phyloP scores from a whole-genome alignment of 2,113 vertebrate species.

The Arenaria interpres region DNA sequence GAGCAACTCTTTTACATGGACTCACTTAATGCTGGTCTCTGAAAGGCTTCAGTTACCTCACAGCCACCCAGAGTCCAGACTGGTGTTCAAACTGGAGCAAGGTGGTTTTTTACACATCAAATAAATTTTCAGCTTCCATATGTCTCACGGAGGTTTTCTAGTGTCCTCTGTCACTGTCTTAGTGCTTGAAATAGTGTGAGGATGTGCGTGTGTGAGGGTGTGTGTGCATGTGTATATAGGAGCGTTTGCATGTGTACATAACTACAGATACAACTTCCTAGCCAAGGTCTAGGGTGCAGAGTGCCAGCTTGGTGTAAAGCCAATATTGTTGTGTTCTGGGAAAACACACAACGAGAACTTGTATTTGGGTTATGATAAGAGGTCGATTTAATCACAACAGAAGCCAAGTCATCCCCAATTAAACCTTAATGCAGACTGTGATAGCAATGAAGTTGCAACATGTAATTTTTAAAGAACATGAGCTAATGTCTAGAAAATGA shows the following conservation, averaged over 20 bases:
- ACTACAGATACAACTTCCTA: neutral
- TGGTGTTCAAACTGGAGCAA: neutral
- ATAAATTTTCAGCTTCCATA: neutral
- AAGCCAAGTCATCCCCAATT: neutral
- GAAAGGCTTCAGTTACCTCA: neutral
- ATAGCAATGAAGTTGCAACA: neutral
- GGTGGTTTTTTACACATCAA: neutral
- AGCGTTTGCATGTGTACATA: neutral
- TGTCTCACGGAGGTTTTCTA: neutral
- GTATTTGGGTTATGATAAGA: slow-evolving; percentile 25
- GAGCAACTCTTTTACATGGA: neutral
- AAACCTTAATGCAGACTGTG: neutral
- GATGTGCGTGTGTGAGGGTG: neutral
- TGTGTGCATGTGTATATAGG: neutral
- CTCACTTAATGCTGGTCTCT: neutral
- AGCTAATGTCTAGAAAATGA: slow-evolving; percentile 35
- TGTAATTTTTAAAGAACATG: neutral
- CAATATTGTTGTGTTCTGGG: slow-evolving; percentile 63
- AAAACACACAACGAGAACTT: neutral
- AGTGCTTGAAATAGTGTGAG: accelerated
- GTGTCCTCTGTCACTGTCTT: neutral
- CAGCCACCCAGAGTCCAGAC: neutral
- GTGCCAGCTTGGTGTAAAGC: slow-evolving; percentile 15
- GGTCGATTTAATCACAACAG: neutral
- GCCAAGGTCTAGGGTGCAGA: neutral